Conservation (phyloP, 64 coral and sea anemone species). For the Orbicella faveolata region DNA sequence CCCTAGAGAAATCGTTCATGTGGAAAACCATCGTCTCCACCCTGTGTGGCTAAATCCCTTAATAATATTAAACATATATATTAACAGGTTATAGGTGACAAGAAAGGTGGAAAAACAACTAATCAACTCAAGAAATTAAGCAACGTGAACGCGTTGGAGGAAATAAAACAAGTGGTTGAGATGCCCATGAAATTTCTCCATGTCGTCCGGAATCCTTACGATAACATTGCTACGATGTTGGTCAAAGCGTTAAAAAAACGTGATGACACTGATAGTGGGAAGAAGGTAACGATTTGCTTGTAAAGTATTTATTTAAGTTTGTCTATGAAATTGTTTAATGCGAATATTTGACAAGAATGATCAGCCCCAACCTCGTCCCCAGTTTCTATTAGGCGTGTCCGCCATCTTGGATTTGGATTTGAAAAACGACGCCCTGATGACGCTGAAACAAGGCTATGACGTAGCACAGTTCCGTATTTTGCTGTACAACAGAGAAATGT, state of each 20-base stretch:
- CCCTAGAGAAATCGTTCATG: no score
- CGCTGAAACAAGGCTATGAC: no score
- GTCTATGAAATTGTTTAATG: no score
- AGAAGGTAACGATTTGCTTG: constrained; percentile 21
- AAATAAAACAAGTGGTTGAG: constrained; percentile 49
- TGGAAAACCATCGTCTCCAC: no score
- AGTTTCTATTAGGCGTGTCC: no score
- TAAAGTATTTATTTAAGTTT: neutral
- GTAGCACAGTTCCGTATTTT: no score
- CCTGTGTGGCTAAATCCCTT: no score
- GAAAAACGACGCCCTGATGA: no score
- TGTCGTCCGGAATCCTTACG: constrained; percentile 89
- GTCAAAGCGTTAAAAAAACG: constrained; percentile 64
- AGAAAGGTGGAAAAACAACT: constrained; percentile 87
- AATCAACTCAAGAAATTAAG: constrained; percentile 51
- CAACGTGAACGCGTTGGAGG: constrained; percentile 12
- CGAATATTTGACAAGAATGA: no score
- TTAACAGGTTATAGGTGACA: constrained; percentile 87
- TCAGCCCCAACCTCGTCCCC: no score
- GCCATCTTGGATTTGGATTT: no score
- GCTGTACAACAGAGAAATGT: no score
- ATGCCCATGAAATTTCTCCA: constrained; percentile 82
- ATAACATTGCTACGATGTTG: constrained; percentile 97
- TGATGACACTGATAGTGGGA: neutral
- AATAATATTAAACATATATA: neutral